Conservation (phyloP, 2,888 invertebrate genomes). For the Scaptomyza tumidula region DNA sequence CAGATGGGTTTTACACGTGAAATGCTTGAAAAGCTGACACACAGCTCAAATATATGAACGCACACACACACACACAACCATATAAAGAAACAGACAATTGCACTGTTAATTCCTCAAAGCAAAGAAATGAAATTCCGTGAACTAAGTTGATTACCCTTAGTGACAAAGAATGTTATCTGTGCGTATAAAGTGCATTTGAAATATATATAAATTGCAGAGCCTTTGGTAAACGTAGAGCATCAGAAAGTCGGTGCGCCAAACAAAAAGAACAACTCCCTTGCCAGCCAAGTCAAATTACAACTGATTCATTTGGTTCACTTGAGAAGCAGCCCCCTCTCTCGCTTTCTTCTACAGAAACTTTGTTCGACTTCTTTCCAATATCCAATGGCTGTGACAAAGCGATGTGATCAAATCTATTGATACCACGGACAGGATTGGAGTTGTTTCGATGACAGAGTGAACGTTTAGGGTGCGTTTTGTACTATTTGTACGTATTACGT, state of each 20-base stretch:
- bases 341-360: background rate
- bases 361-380: background rate
- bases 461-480: conserved; percentile 12
- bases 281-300: conserved; percentile 4
- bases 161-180: background rate
- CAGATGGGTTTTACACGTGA: conserved; percentile 59
- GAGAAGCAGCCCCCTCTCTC: background rate
- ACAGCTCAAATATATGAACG: conserved; percentile 9
- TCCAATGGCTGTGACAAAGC: conserved; percentile 15
- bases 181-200: conserved; percentile 5
- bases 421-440: background rate
- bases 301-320: conserved; percentile 7
- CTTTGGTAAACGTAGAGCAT: background rate
- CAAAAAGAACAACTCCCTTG: background rate
- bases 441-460: background rate
- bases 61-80: conserved; percentile 9
- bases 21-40: conserved; percentile 38
- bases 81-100: conserved; percentile 12
- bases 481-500: background rate
- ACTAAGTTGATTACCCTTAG: conserved; percentile 11
- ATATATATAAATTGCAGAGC: background rate
- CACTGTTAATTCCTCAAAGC: conserved; percentile 26
- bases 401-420: conserved; percentile 16
- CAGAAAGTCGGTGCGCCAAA: conserved; percentile 1
- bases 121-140: conserved; percentile 16